Base-by-base conservation (phyloP, 2,113 vertebrate genomes). In the Microcebus griseorufus region DNA sequence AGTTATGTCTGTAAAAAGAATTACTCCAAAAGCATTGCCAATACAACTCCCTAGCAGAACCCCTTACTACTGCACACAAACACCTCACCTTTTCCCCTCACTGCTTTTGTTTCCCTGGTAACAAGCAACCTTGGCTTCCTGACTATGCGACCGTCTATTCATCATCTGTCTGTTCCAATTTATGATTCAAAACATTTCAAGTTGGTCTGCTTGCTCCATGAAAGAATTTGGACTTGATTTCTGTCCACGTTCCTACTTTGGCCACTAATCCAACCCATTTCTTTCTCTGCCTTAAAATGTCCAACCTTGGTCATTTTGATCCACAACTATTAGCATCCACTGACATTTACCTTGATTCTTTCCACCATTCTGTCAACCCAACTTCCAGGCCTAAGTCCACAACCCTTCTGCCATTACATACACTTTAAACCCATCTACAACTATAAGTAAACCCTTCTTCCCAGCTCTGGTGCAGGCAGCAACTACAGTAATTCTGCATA, bases 161-260 rank as follows among this genome's bases (percentile, higher is more conserved):
- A 90, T 79, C 42, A 86, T 93, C n/a, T 83, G 25, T 87, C 84
- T 90, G 48, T 79, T 88, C 29, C 17, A 93, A 29, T 90, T 97
- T 76, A 90, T 67, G 48, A 79, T 94, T 90, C 62, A 95, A 88
- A 94, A 64, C 58, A 48, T 93, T 90, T 88, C 76, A 73, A 72
- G 34, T 78, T 73, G 51, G 12, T 51, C 29, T 91, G 9, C 37
- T 82, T 76, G 62, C 45, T 94, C 62, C 80, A 83, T 64, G 10
- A 93, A 88, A 83, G 32, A 78, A 96, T 78, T 37, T 86, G 73
- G 51, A 90, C 51, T 85, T 94, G 9, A 82, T 42, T 84, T 69
- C 32, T 84, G 48, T 55, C 58, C 10, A 73, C 34, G 27, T 81
- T 88, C 37, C 65, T 85, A 3, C 51, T n/a, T 88, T 97, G 91